Conservation (phyloP, 2,888 invertebrate genomes). For the Pimpla rufipes region DNA sequence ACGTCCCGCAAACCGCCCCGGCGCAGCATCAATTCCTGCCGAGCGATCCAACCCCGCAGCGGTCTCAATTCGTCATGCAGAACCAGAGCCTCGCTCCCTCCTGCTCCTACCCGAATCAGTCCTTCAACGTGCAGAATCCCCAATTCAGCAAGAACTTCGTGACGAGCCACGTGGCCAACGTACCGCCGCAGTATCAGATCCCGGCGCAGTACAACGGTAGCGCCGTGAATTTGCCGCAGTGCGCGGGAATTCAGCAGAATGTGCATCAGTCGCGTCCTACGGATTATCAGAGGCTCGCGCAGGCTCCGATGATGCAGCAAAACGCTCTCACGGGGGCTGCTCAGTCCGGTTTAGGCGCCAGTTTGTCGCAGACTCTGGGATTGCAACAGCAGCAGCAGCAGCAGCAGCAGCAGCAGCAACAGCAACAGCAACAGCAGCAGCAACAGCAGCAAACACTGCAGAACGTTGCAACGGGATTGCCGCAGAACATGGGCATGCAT, state of each 20-base stretch:
- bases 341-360: constrained; percentile 46
- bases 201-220: constrained; percentile 61
- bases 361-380: constrained; percentile 50
- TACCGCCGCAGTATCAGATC: constrained; percentile 69
- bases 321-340: constrained; percentile 25
- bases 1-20: constrained; percentile 30
- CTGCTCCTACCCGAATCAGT: constrained; percentile 75
- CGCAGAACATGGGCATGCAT: constrained; percentile 72
- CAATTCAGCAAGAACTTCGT: constrained; percentile 80
- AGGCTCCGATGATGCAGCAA: constrained; percentile 54
- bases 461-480: constrained; percentile 59
- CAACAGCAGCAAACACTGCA: constrained; percentile 64
- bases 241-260: constrained; percentile 57
- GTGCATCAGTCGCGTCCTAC: constrained; percentile 57
- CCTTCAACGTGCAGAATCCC: constrained; percentile 80
- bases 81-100: constrained; percentile 65
- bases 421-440: constrained; percentile 38
- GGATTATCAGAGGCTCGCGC: constrained; percentile 61
- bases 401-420: constrained; percentile 32
- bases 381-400: constrained; percentile 57
- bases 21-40: constrained; percentile 58
- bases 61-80: constrained; percentile 64
- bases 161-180: constrained; percentile 70
- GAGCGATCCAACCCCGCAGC: constrained; percentile 41
- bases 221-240: constrained; percentile 51